Evolutionary conservation across 2,113 vertebrate species (phyloP).

Genomic region (Uria lomvia): DNA sequence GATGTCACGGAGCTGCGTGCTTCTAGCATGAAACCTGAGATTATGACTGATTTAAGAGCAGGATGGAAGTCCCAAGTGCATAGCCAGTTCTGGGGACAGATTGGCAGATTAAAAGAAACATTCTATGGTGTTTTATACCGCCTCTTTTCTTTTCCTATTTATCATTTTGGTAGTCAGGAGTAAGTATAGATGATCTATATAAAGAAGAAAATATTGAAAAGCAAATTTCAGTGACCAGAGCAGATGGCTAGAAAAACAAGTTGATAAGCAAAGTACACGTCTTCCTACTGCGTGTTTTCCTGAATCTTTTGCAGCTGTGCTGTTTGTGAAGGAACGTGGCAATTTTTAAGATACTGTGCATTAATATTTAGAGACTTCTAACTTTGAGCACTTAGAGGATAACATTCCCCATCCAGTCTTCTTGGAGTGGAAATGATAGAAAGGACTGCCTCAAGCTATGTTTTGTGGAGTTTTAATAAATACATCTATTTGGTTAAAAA

Average conservation of each 20-base stretch:
- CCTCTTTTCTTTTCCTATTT: not conserved
- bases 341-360: not conserved
- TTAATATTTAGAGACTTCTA: not conserved
- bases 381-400: not conserved
- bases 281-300: not conserved
- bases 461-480: not conserved
- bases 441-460: not conserved
- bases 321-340: not conserved
- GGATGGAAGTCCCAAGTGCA: not conserved
- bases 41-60: not conserved
- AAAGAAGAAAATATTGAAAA: not conserved
- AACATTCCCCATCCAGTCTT: not conserved
- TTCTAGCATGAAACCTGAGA: not conserved
- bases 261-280: not conserved
- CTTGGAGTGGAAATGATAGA: not conserved
- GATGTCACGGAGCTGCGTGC: not conserved
- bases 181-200: not conserved
- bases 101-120: not conserved
- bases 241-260: not conserved
- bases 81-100: not conserved
- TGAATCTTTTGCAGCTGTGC: not conserved
- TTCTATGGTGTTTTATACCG: not conserved
- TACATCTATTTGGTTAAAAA: constrained; percentile 9
- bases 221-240: not conserved
- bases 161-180: not conserved